These are phyloP conservation scores for Synergus umbraculus DNA, from an alignment of 2,888 invertebrate species.

Conservation along the genomic window DNA sequence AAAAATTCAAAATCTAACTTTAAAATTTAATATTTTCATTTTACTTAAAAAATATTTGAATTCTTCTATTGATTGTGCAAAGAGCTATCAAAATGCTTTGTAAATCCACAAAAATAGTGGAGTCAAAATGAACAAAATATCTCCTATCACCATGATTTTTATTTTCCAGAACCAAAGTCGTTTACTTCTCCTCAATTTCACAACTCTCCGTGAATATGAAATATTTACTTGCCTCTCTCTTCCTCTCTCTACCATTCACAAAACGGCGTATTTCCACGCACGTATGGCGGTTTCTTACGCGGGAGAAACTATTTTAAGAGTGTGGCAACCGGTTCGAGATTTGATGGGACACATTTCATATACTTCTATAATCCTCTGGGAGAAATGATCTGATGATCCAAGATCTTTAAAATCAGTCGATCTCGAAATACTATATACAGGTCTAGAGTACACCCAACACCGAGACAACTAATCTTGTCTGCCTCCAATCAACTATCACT, in stretches of 20 bases:
- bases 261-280: conserved; percentile 49
- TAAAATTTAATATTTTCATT: too few relatives aligned
- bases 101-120: too few relatives aligned
- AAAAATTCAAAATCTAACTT: too few relatives aligned
- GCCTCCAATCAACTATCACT: conserved; percentile 3
- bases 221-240: conserved; percentile 55
- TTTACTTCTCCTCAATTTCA: background rate
- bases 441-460: background rate
- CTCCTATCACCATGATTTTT: background rate
- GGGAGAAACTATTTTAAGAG: conserved; percentile 69
- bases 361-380: background rate
- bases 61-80: too few relatives aligned
- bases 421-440: background rate
- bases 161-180: background rate
- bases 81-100: too few relatives aligned
- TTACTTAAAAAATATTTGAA: too few relatives aligned
- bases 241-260: conserved; percentile 42
- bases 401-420: background rate
- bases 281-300: conserved; percentile 55
- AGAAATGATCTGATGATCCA: background rate
- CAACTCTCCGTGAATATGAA: background rate
- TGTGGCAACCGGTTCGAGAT: conserved; percentile 66
- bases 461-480: background rate
- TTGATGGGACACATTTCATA: conserved; percentile 53
- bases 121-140: background rate